phyloP scores from a whole-genome alignment of 2,113 vertebrate genomes.

The Scophthalmus maximus region DNA sequence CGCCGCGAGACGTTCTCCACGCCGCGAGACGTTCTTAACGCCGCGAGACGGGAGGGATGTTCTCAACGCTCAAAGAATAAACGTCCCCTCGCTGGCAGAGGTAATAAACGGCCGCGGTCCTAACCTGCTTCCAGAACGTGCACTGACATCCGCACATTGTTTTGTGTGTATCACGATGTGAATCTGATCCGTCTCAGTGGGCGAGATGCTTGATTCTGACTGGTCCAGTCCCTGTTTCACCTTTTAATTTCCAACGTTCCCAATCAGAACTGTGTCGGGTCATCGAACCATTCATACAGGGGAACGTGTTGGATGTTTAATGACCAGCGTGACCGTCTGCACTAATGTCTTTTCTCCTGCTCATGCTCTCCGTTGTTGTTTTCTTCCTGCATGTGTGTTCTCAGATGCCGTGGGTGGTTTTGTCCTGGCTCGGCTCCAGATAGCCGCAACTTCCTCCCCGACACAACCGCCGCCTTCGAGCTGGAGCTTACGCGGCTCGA shows the following conservation, averaged over 20 bases:
- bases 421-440: slow-evolving; percentile 50
- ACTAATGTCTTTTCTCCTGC: not conserved
- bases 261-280: too few species aligned
- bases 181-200: slow-evolving; percentile 1
- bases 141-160: not conserved
- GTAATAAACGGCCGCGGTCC: too few species aligned
- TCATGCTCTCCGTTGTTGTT: not conserved
- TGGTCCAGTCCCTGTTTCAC: not conserved
- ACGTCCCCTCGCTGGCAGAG: too few species aligned
- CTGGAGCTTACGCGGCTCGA: slow-evolving; percentile 33
- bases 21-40: too few species aligned
- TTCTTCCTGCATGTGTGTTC: slow-evolving; percentile 1
- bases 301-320: not conserved
- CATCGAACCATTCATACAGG: not conserved
- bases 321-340: not conserved
- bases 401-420: slow-evolving; percentile 33
- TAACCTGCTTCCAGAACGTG: too few species aligned
- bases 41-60: too few species aligned
- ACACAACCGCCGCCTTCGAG: slow-evolving; percentile 35
- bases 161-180: not conserved
- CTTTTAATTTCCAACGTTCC: too few species aligned
- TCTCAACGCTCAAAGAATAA: too few species aligned
- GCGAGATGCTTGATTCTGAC: not conserved
- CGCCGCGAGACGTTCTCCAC: too few species aligned
- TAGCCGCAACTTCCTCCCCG: slow-evolving; percentile 34